Conservation (phyloP, 2,888 invertebrate species). For the Argyra leucocephala region DNA sequence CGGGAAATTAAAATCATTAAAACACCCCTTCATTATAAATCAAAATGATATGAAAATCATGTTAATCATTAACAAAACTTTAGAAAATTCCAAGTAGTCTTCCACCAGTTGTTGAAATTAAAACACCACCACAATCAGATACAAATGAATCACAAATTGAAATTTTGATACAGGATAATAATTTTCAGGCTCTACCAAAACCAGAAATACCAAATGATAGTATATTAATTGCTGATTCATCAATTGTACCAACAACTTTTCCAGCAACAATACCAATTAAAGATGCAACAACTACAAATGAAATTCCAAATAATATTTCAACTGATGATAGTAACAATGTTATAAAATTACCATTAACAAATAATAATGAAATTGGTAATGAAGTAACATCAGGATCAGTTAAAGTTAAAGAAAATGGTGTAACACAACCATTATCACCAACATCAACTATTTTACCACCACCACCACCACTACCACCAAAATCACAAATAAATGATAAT, state of each 20-base stretch:
- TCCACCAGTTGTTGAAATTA: conserved; percentile 24
- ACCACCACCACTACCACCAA: conserved; percentile 24
- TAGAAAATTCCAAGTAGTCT: conserved; percentile 21
- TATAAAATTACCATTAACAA: conserved; percentile 16
- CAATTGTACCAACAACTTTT: conserved; percentile 12
- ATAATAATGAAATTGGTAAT: neutral
- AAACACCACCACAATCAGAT: conserved; percentile 19
- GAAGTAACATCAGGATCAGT: conserved; percentile 11
- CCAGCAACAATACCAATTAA: conserved; percentile 3
- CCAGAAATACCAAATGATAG: neutral
- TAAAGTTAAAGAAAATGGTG: conserved; percentile 21
- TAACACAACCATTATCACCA: conserved; percentile 25
- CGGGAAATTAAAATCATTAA: too few species aligned
- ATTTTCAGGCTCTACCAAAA: neutral
- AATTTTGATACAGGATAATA: neutral
- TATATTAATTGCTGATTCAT: neutral
- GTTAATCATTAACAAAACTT: conserved; percentile 4
- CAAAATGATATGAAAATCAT: neutral
- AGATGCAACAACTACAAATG: conserved; percentile 17
- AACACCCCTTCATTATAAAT: neutral
- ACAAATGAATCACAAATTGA: conserved; percentile 14
- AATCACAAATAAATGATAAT: conserved; percentile 24
- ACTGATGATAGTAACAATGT: conserved; percentile 20
- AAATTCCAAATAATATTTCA: conserved; percentile 19
- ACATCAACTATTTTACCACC: conserved; percentile 27